phyloP scores from a whole-genome alignment of 2,797 vertebrate genomes.

The Danio jaintianensis region DNA sequence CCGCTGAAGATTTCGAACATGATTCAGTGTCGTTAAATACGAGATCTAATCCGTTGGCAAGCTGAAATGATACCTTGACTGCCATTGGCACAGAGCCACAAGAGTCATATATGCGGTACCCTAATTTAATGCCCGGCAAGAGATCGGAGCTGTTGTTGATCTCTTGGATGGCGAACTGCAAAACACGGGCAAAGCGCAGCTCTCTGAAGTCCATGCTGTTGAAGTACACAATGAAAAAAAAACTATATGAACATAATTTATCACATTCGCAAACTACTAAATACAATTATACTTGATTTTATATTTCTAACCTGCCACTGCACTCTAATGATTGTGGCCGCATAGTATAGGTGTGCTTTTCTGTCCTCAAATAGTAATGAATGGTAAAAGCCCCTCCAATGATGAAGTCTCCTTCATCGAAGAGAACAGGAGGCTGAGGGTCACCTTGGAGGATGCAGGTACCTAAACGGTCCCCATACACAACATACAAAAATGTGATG shows the following conservation, averaged over 20 bases:
- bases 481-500: neutral
- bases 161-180: conserved; percentile 52
- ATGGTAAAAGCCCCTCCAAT: conserved; percentile 60
- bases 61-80: conserved; percentile 42
- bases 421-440: conserved; percentile 40
- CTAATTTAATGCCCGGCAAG: conserved; percentile 47
- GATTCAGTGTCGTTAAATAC: conserved; percentile 5
- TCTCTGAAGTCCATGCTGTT: conserved; percentile 57
- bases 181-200: conserved; percentile 51
- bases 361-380: conserved; percentile 44
- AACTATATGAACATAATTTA: no score
- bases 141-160: conserved; percentile 54
- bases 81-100: conserved; percentile 50
- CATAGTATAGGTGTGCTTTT: conserved; percentile 46
- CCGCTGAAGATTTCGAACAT: conserved; percentile 33
- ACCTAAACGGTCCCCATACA: conserved; percentile 2
- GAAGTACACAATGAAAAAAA: neutral
- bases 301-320: conserved; percentile 54
- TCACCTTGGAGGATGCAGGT: conserved; percentile 48
- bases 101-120: conserved; percentile 53
- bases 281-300: neutral
- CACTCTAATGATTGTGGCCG: conserved; percentile 49
- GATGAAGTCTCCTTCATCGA: conserved; percentile 55
- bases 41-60: conserved; percentile 37
- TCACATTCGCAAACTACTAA: no score